Conservation (phyloP, 1,140 invertebrate species). For the Chlorops oryzae region DNA sequence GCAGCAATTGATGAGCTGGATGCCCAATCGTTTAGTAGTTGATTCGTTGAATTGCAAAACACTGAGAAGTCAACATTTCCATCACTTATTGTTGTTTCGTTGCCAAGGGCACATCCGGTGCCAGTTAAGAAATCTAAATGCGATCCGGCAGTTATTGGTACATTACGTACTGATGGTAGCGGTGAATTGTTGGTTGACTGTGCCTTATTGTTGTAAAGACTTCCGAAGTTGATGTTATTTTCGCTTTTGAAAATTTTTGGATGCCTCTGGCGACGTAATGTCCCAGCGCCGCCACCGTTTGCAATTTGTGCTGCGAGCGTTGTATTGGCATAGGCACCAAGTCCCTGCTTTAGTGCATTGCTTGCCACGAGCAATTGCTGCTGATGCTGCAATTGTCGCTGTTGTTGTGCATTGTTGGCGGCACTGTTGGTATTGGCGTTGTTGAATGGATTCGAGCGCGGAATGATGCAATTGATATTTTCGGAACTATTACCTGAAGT, state of each 20-base stretch:
- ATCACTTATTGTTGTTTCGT: not conserved
- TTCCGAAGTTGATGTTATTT: conserved; percentile 37
- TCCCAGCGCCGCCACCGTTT: conserved; percentile 37
- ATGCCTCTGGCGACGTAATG: conserved; percentile 39
- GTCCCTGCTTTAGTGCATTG: conserved; percentile 39
- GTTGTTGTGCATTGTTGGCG: conserved; percentile 12
- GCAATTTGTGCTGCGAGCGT: conserved; percentile 40
- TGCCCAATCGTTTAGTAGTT: conserved; percentile 43
- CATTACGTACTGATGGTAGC: conserved; percentile 10
- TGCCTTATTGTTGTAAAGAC: conserved; percentile 24
- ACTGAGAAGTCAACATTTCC: conserved; percentile 28
- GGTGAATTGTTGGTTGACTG: conserved; percentile 1
- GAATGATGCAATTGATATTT: too few species aligned
- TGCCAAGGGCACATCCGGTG: not conserved
- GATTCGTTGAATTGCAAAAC: conserved; percentile 42
- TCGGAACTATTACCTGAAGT: too few species aligned
- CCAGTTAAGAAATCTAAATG: conserved; percentile 15
- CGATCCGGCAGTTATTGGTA: not conserved
- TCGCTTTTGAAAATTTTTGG: conserved; percentile 45
- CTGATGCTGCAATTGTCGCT: conserved; percentile 19
- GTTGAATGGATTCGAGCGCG: conserved; percentile 38
- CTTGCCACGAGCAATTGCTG: conserved; percentile 39
- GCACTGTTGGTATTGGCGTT: not conserved
- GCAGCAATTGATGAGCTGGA: conserved; percentile 38
- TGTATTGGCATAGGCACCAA: conserved; percentile 42